These are phyloP conservation scores for Zaprionus gabonicus DNA, from an alignment of 1,140 invertebrate species.

Conservation along the genomic window DNA sequence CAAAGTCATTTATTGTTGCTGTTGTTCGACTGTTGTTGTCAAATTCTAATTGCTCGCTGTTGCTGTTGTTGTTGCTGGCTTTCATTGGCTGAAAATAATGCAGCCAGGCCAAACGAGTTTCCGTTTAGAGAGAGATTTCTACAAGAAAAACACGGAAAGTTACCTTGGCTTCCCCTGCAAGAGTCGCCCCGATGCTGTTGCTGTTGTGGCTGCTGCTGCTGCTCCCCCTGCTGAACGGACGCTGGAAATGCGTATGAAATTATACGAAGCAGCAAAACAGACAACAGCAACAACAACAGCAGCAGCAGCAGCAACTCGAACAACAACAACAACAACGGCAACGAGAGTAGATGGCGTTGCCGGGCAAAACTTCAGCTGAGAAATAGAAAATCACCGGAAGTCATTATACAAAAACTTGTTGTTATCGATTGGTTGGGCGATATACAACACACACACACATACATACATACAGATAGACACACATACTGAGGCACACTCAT, in stretches of 20 bases:
- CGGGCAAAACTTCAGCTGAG: constrained; percentile 78
- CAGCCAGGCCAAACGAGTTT: constrained; percentile 65
- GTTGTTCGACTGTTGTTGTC: constrained; percentile 30
- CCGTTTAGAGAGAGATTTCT: constrained; percentile 64
- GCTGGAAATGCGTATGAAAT: constrained; percentile 79
- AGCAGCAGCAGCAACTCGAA: constrained; percentile 11
- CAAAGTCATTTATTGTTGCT: constrained; percentile 14
- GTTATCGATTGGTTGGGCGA: constrained; percentile 79
- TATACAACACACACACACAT: constrained; percentile 57
- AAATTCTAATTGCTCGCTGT: constrained; percentile 64
- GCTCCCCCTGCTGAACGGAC: constrained; percentile 30
- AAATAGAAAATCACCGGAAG: constrained; percentile 82
- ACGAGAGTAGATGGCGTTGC: constrained; percentile 40
- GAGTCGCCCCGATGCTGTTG: background rate
- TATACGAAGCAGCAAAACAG: constrained; percentile 66
- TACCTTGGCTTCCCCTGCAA: constrained; percentile 18
- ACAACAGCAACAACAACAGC: constrained; percentile 47
- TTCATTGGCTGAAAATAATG: constrained; percentile 54
- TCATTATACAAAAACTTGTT: constrained; percentile 83
- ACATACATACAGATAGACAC: constrained; percentile 23
- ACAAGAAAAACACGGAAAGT: constrained; percentile 38
- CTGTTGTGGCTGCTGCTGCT: constrained; percentile 19
- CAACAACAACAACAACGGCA: constrained; percentile 13
- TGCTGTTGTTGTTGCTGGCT: constrained; percentile 24
- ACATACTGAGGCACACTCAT: constrained; percentile 3